Evolutionary conservation across 2,888 invertebrate genomes (phyloP), one percentile per base, ranked within the genome.

Genomic region (Parnassius orleans): DNA sequence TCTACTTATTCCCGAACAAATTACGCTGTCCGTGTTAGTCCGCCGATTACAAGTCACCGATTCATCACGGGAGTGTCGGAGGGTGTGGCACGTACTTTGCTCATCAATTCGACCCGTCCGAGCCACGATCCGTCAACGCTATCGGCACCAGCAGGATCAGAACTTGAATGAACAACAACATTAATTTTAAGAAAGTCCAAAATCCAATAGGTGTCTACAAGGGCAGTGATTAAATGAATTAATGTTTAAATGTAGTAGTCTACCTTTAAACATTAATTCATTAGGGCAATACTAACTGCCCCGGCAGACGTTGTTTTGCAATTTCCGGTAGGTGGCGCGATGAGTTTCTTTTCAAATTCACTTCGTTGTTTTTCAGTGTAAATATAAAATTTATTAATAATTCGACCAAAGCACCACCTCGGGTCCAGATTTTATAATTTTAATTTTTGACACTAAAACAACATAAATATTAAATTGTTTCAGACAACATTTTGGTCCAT

Each of bases 41-140:
- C 79, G 79, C 75, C 87, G 87, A 90, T 89, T 89, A 88, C 88
- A 88, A 87, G 86, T 78, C 79, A 80, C 72, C 85, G 84, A 89
- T 90, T 86, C 85, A 87, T 90, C 89, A 89, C 75, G 58, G 68
- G 72, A 77, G 77, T 80, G 80, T 76, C 77, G 77, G 75, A 74
- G 73, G 75, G 78, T 80, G 77, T 72, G 76, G 85, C 89, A 90
- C 90, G 90, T 90, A 83, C 75, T 82, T 72, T 76, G 72, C 79
- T 79, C 88, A 88, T 90, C 88, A 83, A 88, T 89, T 81, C 76
- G 73, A 68, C 70, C 82, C 81, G 83, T 80, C 83, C 78, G 73
- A 74, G 76, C 76, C 77, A 78, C 86, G 82, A 89, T 89, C 89
- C 79, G 80, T 89, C 90, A 87, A 80, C 81, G 86, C 79, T 88